phyloP scores from a whole-genome alignment of 2,113 vertebrate species.

The Scolopax mira region DNA sequence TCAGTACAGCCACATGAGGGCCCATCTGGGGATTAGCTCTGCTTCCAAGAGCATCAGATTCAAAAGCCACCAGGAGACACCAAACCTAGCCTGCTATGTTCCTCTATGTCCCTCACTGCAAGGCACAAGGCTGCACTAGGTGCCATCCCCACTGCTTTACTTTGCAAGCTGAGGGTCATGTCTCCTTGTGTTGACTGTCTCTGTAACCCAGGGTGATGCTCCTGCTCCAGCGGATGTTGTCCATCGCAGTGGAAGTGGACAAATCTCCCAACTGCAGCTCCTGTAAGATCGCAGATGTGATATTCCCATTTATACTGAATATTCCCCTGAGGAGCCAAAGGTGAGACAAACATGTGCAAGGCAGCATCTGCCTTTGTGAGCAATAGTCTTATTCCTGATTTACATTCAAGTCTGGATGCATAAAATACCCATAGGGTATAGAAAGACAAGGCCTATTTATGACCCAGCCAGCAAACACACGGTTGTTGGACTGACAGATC shows the following conservation, averaged over 20 bases:
- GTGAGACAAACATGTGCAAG: slow-evolving; percentile 62
- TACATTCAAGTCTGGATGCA: background rate
- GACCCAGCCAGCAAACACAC: background rate
- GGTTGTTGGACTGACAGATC: background rate
- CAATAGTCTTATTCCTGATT: background rate
- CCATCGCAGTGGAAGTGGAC: slow-evolving; percentile 90
- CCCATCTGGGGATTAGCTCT: background rate
- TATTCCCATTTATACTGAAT: slow-evolving; percentile 81
- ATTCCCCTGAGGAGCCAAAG: slow-evolving; percentile 81
- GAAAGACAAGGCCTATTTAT: background rate
- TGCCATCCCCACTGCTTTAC: background rate
- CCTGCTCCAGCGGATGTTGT: slow-evolving; percentile 89
- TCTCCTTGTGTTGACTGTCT: background rate
- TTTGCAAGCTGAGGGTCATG: background rate
- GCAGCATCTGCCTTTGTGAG: background rate
- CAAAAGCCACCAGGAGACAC: background rate
- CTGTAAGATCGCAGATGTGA: slow-evolving; percentile 83
- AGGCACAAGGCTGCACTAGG: background rate
- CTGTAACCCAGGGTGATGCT: slow-evolving; percentile 77
- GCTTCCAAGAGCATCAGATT: background rate
- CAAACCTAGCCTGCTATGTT: background rate
- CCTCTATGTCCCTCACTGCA: accelerated
- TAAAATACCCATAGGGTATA: background rate
- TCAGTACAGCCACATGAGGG: background rate
- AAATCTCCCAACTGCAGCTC: slow-evolving; percentile 83